Conservation (phyloP, 2,113 vertebrate species). For the Sprattus sprattus region DNA sequence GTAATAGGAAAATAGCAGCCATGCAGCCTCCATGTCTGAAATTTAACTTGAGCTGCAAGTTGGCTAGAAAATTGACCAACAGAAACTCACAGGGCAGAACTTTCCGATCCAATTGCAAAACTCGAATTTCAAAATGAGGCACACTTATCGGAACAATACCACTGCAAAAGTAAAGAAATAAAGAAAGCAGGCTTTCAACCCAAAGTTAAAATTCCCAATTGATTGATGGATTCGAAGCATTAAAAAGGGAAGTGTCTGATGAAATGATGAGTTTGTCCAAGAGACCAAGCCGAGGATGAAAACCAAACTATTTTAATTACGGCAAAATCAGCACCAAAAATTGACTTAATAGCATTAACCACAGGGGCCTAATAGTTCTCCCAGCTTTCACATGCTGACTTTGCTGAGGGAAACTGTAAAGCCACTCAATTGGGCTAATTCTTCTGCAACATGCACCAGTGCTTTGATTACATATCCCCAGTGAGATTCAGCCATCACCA, state of each 20-base stretch:
- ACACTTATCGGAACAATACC: neutral
- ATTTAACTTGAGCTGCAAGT: conserved; percentile 21
- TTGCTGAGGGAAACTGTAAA: conserved; percentile 28
- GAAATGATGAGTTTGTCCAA: conserved; percentile 48
- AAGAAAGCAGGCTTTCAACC: conserved; percentile 37
- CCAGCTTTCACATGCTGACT: conserved; percentile 28
- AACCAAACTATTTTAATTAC: conserved; percentile 57
- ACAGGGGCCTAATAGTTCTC: conserved; percentile 30
- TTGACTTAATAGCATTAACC: conserved; percentile 51
- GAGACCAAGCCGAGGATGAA: conserved; percentile 47
- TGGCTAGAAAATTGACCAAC: conserved; percentile 41
- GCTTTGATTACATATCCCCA: conserved; percentile 26
- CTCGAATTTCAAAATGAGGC: conserved; percentile 34
- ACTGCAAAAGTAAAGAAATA: conserved; percentile 2
- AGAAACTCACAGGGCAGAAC: neutral
- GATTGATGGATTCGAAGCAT: conserved; percentile 33
- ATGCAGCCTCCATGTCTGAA: conserved; percentile 35
- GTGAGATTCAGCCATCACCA: neutral
- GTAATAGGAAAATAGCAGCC: conserved; percentile 41
- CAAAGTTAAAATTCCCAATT: conserved; percentile 32
- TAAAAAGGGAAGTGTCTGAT: conserved; percentile 42
- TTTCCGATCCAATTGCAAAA: conserved; percentile 36
- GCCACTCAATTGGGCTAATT: conserved; percentile 12
- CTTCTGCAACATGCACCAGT: neutral
- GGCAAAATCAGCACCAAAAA: conserved; percentile 44